These are phyloP conservation scores for Fragum fragum DNA, from an alignment of 2,888 invertebrate species.

Conservation along the genomic window DNA sequence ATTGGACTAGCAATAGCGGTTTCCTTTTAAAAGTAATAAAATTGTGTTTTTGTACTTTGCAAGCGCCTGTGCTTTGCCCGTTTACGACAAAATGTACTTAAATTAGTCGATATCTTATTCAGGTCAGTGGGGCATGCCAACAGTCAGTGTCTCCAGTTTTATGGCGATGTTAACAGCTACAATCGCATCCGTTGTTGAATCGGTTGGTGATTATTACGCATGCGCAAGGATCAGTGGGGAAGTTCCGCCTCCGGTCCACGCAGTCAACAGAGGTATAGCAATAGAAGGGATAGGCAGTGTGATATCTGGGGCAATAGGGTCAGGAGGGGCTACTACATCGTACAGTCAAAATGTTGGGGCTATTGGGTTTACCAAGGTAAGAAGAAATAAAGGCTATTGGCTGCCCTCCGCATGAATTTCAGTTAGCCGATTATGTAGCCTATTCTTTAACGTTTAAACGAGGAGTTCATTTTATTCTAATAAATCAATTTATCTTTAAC, in stretches of 20 bases:
- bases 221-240: slow-evolving; percentile 91
- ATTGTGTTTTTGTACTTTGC: no score
- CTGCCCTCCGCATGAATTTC: no score
- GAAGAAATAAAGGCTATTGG: no score
- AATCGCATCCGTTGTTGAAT: slow-evolving; percentile 84
- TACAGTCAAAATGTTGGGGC: slow-evolving; percentile 97
- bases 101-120: no score
- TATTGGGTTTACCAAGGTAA: slow-evolving; percentile 94
- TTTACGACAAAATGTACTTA: no score
- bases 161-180: slow-evolving; percentile 84
- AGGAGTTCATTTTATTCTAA: no score
- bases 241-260: slow-evolving; percentile 94
- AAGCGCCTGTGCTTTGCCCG: no score
- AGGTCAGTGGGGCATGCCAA: slow-evolving; percentile 85
- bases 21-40: no score
- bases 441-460: no score
- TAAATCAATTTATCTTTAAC: no score
- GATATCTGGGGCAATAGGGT: slow-evolving; percentile 94
- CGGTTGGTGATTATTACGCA: slow-evolving; percentile 96
- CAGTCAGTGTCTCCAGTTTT: slow-evolving; percentile 79
- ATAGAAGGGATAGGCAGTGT: slow-evolving; percentile 93
- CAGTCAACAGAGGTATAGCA: slow-evolving; percentile 93
- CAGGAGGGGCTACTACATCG: slow-evolving; percentile 95
- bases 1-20: no score
- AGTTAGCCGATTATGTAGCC: no score